Conservation (phyloP, 2,888 invertebrate genomes). For the Epirrhoe alternata region DNA sequence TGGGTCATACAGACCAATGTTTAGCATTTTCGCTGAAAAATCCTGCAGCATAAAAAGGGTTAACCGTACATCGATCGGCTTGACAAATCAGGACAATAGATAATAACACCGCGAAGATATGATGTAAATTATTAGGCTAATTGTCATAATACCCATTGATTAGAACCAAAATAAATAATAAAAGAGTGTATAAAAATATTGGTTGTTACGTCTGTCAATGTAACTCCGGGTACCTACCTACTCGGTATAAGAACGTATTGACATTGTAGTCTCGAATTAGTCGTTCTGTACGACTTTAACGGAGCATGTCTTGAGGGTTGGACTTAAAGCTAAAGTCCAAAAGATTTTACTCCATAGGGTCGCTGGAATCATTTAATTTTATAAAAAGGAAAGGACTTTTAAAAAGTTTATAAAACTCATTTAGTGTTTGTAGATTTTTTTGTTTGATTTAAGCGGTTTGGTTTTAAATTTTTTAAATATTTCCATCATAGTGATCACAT, state of each 20-base stretch:
- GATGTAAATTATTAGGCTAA: constrained; percentile 68
- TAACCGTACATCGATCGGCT: constrained; percentile 48
- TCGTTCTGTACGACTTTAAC: not conserved
- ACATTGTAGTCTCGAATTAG: not conserved
- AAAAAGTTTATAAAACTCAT: too few relatives aligned
- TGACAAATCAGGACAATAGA: constrained; percentile 67
- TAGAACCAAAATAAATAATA: constrained; percentile 64
- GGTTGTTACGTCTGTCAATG: constrained; percentile 10
- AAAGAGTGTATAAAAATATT: constrained; percentile 33
- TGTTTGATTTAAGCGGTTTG: too few relatives aligned
- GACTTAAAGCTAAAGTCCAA: too few relatives aligned
- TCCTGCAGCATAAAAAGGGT: constrained; percentile 50
- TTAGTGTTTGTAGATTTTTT: too few relatives aligned
- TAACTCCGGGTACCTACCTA: not conserved
- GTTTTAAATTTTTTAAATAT: too few relatives aligned
- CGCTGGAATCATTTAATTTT: too few relatives aligned
- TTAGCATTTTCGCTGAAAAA: not conserved
- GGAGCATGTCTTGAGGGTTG: too few relatives aligned
- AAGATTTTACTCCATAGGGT: too few relatives aligned
- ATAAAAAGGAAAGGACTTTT: too few relatives aligned
- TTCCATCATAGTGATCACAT: too few relatives aligned
- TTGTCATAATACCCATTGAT: constrained; percentile 75
- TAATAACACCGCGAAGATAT: constrained; percentile 58
- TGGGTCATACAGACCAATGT: constrained; percentile 16
- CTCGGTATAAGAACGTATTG: constrained; percentile 1